Evolutionary conservation across 2,888 invertebrate species (phyloP).

Genomic region (Melanargia galathea): DNA sequence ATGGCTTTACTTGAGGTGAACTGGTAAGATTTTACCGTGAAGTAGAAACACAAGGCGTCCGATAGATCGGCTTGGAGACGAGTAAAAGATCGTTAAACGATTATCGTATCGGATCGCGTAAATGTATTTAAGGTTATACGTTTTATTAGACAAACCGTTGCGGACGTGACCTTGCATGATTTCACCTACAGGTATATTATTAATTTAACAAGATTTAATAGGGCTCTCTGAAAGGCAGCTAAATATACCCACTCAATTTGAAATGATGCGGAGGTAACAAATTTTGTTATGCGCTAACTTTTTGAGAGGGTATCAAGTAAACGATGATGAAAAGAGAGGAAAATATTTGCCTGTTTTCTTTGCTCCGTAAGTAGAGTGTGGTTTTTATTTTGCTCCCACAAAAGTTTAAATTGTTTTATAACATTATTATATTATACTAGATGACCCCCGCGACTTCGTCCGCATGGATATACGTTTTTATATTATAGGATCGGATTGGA

Average conservation of each 20-base stretch:
- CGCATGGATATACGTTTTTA: too few species aligned
- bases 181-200: slow-evolving; percentile 34
- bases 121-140: slow-evolving; percentile 36
- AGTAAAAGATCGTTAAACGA: not conserved
- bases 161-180: slow-evolving; percentile 49
- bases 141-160: slow-evolving; percentile 46
- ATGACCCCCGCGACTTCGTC: too few species aligned
- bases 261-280: slow-evolving; percentile 27
- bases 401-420: not conserved
- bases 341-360: not conserved
- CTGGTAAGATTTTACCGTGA: too few species aligned
- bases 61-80: too few species aligned
- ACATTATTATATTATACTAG: not conserved
- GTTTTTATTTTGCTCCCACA: not conserved
- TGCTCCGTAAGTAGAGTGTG: not conserved
- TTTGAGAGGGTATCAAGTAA: slow-evolving; percentile 14
- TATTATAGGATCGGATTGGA: too few species aligned
- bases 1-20: too few species aligned
- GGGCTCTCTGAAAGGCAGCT: slow-evolving; percentile 24
- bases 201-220: slow-evolving; percentile 39
- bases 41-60: too few species aligned
- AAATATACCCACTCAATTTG: slow-evolving; percentile 29
- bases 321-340: not conserved
- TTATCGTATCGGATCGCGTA: slow-evolving; percentile 18
- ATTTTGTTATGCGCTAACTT: slow-evolving; percentile 7